A percentile compares a stretch with the other conserved stretches of the same genome.
Conservation (phyloP, 2,797 vertebrate genomes). For the Chaetodon trifasciatus region DNA sequence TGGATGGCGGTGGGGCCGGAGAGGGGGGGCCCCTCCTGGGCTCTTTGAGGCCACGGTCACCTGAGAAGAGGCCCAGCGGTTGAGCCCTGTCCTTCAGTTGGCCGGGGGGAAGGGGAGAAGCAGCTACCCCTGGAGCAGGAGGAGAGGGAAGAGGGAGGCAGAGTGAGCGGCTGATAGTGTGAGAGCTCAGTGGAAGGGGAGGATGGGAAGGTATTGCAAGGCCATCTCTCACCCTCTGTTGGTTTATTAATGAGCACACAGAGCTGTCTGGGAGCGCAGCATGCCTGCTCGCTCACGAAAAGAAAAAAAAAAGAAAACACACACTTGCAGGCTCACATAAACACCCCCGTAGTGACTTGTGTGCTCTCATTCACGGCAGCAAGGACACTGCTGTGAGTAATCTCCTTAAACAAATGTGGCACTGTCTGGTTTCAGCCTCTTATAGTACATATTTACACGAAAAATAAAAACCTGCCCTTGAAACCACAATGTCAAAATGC, state of each 20-base stretch:
- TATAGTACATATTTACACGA: conserved; percentile 45
- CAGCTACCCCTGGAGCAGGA: conserved; percentile 80
- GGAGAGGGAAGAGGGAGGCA: conserved; percentile 35
- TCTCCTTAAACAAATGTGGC: conserved; percentile 65
- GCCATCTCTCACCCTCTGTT: conserved; percentile 80
- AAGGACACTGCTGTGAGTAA: conserved; percentile 68
- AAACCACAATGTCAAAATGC: conserved; percentile 60
- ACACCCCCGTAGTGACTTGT: conserved; percentile 43
- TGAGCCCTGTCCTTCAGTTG: conserved; percentile 88
- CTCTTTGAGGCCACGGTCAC: conserved; percentile 92
- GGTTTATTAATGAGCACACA: conserved; percentile 84
- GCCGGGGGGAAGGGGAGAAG: conserved; percentile 86
- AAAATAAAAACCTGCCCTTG: conserved; percentile 58
- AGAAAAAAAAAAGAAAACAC: conserved; percentile 30
- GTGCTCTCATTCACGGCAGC: conserved; percentile 58
- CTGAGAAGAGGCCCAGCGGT: conserved; percentile 86
- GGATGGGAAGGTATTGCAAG: conserved; percentile 80
- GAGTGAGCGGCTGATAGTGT: conserved; percentile 53
- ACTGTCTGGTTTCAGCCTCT: conserved; percentile 46
- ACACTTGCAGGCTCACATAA: conserved; percentile 37
- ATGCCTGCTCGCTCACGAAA: conserved; percentile 68
- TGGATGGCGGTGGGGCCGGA: conserved; percentile 71
- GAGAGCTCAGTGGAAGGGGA: conserved; percentile 57
- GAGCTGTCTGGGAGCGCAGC: conserved; percentile 79
- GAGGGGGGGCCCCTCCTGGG: conserved; percentile 91